These are phyloP conservation scores for Clarias platycephalus DNA, from an alignment of 2,797 vertebrate species.

Conservation along the genomic window DNA sequence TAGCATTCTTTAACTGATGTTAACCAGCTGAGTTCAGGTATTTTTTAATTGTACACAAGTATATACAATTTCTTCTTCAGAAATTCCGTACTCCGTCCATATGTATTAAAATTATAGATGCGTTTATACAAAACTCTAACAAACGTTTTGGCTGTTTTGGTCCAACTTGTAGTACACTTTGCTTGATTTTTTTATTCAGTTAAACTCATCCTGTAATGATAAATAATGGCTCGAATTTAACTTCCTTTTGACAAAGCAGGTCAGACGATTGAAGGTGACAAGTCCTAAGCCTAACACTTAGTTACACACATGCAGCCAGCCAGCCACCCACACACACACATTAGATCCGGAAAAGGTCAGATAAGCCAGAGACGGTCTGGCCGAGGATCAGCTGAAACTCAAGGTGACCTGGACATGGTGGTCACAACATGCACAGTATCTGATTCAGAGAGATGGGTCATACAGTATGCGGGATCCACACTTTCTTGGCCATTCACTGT, in stretches of 20 bases:
- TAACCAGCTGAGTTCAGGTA: not conserved
- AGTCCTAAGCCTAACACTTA: constrained; percentile 2
- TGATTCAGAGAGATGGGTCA: not conserved
- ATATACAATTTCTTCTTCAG: not conserved
- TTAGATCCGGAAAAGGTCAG: constrained; percentile 11
- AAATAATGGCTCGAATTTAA: not conserved
- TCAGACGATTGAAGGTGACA: constrained; percentile 18
- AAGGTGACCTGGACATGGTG: constrained; percentile 47
- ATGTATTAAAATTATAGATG: not conserved
- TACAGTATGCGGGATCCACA: not conserved
- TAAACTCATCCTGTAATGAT: not conserved
- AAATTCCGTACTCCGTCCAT: not conserved
- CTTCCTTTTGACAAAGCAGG: not conserved
- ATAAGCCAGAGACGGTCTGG: constrained; percentile 30
- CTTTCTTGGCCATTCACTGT: not conserved
- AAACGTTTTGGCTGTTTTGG: not conserved
- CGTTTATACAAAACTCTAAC: too few relatives aligned
- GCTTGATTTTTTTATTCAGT: not conserved
- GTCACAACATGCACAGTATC: constrained; percentile 17
- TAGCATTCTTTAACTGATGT: not conserved
- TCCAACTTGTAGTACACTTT: not conserved
- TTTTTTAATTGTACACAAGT: not conserved
- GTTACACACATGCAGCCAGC: constrained; percentile 11
- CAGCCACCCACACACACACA: constrained; percentile 8
- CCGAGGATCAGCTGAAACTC: constrained; percentile 40